Base-by-base conservation (phyloP, 2,113 vertebrate genomes). In the Datnioides undecimradiatus region DNA sequence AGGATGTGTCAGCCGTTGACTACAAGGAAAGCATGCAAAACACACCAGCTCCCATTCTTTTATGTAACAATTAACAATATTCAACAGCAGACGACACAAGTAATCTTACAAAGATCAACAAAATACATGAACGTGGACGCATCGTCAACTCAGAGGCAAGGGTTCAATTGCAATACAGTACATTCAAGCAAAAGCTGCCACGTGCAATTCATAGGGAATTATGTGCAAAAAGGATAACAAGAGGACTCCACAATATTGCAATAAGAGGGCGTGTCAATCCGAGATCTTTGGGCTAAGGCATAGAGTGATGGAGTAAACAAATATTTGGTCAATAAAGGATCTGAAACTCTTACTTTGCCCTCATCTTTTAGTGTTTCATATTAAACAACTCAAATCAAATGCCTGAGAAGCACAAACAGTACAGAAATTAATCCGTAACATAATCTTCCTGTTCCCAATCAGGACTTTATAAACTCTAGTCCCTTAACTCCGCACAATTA, bases 151-250 rank as follows among this genome's bases (percentile, higher is more conserved):
- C 58, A 51, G 9, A 64, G 64, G 62, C 46, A 76, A 86, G 55
- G 3, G 25, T 79, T 78, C 23, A 19, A 31, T 8, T 68, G 51
- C 72, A 82, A 31, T 51, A 76, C 46, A 76, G 73, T 70, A 85
- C 82, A 87, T 87, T 80, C 57, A 84, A 84, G 87, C 79, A 80
- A 66, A 90, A 91, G 82, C 76, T 90, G 80, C 71, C 83, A 78
- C 38, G n/a, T 73, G 75, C 70, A 87, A 29, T 59, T 67, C 77
- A 10, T 40, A 76, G 66, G 40, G 67, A 81, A 76, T 60, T 49
- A 75, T 70, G 75, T 81, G 66, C 67, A 88, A 86, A 85, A 60
- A 54, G 33, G 33, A 43, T 57, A 76, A 69, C 69, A 4, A 71
- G 41, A 67, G 23, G 52, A 70, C 70, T 54, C 49, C 66, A 76